Evolutionary conservation across 2,113 vertebrate genomes (phyloP).

Genomic region (Lamprologus speciosus): DNA sequence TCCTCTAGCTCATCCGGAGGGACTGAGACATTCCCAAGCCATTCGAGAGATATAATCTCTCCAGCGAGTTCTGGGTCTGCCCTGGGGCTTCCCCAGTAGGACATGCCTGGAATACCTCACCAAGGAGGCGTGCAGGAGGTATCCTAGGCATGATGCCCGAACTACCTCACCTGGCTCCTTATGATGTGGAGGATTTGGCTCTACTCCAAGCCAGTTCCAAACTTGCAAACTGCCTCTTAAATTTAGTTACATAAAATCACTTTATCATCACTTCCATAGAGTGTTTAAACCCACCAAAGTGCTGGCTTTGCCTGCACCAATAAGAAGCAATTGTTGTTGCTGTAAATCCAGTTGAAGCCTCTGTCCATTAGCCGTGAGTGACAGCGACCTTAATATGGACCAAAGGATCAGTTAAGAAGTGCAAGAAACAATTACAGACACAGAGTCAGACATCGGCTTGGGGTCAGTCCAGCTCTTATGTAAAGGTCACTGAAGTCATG

Average conservation of each 20-base stretch:
- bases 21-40: background rate
- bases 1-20: background rate
- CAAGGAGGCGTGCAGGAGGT: background rate
- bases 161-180: background rate
- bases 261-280: background rate
- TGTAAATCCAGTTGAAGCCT: background rate
- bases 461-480: background rate
- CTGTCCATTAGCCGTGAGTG: background rate
- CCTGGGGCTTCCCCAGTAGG: background rate
- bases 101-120: background rate
- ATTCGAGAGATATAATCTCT: background rate
- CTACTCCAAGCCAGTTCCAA: background rate
- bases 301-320: background rate
- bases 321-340: background rate
- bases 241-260: too few relatives aligned
- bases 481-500: background rate
- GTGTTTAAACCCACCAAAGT: background rate
- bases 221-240: too few relatives aligned
- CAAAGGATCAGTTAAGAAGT: slow-evolving; percentile 15
- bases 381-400: background rate
- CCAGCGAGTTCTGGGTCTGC: accelerated
- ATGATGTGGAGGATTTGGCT: background rate
- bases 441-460: background rate
- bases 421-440: slow-evolving; percentile 6
- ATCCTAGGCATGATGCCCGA: background rate